A percentile compares a stretch with the other conserved stretches of the same genome.
Evolutionary conservation across 2,797 vertebrate genomes (phyloP).

Genomic region (Florisuga fusca): DNA sequence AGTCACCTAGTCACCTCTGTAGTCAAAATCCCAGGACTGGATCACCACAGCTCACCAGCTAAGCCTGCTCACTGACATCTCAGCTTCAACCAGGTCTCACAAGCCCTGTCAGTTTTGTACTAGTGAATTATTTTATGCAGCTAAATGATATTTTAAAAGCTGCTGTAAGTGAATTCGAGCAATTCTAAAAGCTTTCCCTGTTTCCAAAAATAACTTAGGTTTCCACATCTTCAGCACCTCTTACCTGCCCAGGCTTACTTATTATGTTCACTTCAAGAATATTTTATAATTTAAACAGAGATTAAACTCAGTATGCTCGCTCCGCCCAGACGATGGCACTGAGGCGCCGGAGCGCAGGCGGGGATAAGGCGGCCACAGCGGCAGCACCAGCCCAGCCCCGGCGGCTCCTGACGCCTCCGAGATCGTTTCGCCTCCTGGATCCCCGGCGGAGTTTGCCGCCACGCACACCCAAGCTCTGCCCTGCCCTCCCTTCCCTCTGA

Average conservation of each 20-base stretch:
- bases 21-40: constrained; percentile 17
- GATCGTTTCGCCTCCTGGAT: rapidly evolving
- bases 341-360: neutral
- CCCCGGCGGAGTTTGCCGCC: rapidly evolving
- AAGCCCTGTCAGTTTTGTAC: neutral
- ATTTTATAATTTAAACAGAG: neutral
- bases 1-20: neutral
- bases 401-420: too few relatives aligned
- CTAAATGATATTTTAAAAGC: neutral
- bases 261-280: neutral
- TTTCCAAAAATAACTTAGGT: neutral
- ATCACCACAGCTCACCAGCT: constrained; percentile 26
- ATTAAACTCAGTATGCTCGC: rapidly evolving
- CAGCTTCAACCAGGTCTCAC: neutral
- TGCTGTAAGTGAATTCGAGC: neutral
- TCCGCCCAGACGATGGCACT: rapidly evolving
- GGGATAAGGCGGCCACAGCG: neutral
- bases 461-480: too few relatives aligned
- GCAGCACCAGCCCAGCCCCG: neutral
- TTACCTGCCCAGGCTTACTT: neutral
- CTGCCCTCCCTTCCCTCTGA: rapidly evolving
- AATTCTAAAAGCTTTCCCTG: neutral
- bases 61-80: constrained; percentile 21
- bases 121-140: constrained; percentile 19
- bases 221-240: neutral